Base-by-base conservation (phyloP, 2,888 invertebrate species). In the Argyresthia albistria region DNA sequence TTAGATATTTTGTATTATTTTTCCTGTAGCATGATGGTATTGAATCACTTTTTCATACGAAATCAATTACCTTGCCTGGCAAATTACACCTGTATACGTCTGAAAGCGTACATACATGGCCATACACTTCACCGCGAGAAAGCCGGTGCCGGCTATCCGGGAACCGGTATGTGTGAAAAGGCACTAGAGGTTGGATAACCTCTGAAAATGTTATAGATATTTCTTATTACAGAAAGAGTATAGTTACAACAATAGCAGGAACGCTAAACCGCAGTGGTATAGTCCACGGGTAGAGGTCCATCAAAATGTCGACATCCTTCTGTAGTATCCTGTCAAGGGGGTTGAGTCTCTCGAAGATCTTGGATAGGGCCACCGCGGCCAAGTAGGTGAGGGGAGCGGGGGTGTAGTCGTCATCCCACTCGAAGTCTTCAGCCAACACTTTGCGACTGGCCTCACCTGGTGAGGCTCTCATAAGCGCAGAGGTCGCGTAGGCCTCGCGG, bases 211-310 rank as follows among this genome's bases (percentile, higher is more conserved):
- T 4, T 25, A 25, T 25, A 6, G 25, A 25, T 6, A 4, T 25
- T 25, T 25, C 25, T 25, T 25, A 25, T 25, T 25, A 25, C 6
- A 6, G 25, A 25, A 25, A 6, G 6, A 25, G 25, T 6, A 25
- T 25, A 25, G 6, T 25, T 64, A 89, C 90, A 67, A 80, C 77
- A 43, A 91, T 89, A 12, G 79, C 60, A 2, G 88, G 89, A 4
- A 91, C 88, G 43, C 88, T 87, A 54, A 82, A 69, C 55, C 88
- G 88, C 43, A 92, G 74, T 1, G 90, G 90, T 54, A 92, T 82
- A 65, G 89, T 81, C 1, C 87, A 81, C 1, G 91, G 89, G 58
- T 90, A 80, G 54, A 90, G 73, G 73, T 92, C 92, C 69, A 92
- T 81, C 1, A 93, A 72, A 53, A 86, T 76, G 59, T 90, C 88